phyloP scores from a whole-genome alignment of 2,113 vertebrate species.

The Apodemus speciosus region DNA sequence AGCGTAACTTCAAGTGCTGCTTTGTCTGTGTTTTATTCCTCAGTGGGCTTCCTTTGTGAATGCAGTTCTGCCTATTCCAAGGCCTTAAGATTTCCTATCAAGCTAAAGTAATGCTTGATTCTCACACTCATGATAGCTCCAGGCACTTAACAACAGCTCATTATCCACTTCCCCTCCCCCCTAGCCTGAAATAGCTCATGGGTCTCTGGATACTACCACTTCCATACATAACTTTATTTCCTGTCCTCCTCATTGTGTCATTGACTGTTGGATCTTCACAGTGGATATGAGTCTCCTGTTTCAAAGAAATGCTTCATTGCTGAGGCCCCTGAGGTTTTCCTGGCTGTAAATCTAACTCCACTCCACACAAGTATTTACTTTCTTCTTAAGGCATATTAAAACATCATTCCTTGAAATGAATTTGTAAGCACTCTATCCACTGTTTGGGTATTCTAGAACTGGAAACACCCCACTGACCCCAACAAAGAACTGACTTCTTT shows the following conservation, averaged over 20 bases:
- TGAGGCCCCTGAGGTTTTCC: not conserved
- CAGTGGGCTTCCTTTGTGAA: not conserved
- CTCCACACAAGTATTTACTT: not conserved
- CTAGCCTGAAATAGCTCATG: not conserved
- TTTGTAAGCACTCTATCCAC: not conserved
- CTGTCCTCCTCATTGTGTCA: not conserved
- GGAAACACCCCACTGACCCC: not conserved
- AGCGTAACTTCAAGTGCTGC: not conserved
- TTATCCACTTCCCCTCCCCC: not conserved
- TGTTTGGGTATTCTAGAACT: not conserved
- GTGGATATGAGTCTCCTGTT: conserved; percentile 26
- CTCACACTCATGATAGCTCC: not conserved
- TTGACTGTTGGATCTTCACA: conserved; percentile 31
- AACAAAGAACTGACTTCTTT: too few species aligned
- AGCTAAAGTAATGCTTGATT: not conserved
- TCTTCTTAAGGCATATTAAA: conserved; percentile 25
- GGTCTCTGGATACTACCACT: conserved; percentile 8
- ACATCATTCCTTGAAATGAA: not conserved
- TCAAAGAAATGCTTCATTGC: not conserved
- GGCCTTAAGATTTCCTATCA: not conserved
- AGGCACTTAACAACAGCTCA: not conserved
- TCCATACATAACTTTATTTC: conserved; percentile 20
- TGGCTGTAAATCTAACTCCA: conserved; percentile 23
- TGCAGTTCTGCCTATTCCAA: not conserved
- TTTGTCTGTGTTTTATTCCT: not conserved